A percentile compares a stretch with the other conserved stretches of the same genome.
Conservation (phyloP, 2,888 invertebrate species). For the Rutpela maculata region DNA sequence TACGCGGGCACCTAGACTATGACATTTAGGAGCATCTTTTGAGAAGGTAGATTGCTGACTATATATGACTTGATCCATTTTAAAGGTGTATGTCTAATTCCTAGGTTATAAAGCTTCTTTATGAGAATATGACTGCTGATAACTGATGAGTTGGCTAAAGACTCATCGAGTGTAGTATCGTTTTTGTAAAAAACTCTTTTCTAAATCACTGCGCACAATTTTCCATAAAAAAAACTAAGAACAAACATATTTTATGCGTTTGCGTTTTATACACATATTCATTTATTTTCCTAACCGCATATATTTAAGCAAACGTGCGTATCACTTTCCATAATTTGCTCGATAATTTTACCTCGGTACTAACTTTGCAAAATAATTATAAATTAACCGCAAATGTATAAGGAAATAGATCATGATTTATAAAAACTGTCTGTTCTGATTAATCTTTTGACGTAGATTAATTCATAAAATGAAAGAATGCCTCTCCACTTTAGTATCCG, state of each 20-base stretch:
- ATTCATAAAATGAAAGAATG: constrained; percentile 38
- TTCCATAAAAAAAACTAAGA: background rate
- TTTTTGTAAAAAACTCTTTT: too few relatives aligned
- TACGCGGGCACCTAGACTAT: too few relatives aligned
- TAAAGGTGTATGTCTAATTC: too few relatives aligned
- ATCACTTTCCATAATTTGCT: background rate
- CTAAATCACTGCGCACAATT: background rate
- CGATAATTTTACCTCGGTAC: background rate
- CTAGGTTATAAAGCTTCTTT: too few relatives aligned
- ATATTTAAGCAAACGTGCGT: background rate
- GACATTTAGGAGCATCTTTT: too few relatives aligned
- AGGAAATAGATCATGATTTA: constrained; percentile 32
- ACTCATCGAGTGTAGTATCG: too few relatives aligned
- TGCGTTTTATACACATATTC: background rate
- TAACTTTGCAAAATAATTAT: constrained; percentile 27
- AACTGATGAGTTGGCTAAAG: too few relatives aligned
- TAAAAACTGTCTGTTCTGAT: constrained; percentile 40
- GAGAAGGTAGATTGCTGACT: too few relatives aligned
- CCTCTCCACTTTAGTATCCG: constrained; percentile 27
- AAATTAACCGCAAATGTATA: constrained; percentile 26
- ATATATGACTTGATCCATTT: too few relatives aligned
- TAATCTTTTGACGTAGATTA: constrained; percentile 34
- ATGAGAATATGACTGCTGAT: too few relatives aligned
- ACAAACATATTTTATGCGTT: background rate
- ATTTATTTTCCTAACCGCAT: background rate